phyloP scores from a whole-genome alignment of 1,140 invertebrate species.

The Eupeodes corollae region DNA sequence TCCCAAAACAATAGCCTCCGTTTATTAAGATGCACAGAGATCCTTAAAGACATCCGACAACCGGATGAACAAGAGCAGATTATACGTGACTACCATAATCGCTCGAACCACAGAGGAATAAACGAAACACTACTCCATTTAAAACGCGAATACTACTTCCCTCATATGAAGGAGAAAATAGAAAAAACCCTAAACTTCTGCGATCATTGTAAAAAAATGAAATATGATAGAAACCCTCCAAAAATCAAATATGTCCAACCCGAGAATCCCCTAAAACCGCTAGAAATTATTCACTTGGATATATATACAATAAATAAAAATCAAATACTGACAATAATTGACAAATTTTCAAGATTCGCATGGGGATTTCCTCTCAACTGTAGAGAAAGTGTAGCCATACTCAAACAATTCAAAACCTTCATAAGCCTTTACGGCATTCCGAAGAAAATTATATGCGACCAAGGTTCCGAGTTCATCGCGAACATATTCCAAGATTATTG shows the following conservation, averaged over 20 bases:
- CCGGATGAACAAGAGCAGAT: slow-evolving; percentile 17
- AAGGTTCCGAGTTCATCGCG: slow-evolving; percentile 13
- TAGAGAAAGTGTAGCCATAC: slow-evolving; percentile 2
- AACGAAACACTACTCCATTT: slow-evolving; percentile 29
- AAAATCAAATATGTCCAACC: slow-evolving; percentile 14
- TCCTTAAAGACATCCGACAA: slow-evolving; percentile 19
- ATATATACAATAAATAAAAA: slow-evolving; percentile 11
- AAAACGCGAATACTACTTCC: slow-evolving; percentile 31
- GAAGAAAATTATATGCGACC: slow-evolving; percentile 9
- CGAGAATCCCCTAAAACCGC: slow-evolving; percentile 12
- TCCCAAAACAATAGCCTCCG: slow-evolving; percentile 17
- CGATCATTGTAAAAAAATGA: slow-evolving; percentile 15
- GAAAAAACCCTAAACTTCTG: slow-evolving; percentile 15
- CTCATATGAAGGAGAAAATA: slow-evolving; percentile 22
- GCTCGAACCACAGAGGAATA: slow-evolving; percentile 26
- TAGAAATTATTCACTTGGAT: slow-evolving; percentile 21
- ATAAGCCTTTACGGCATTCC: slow-evolving; percentile 12
- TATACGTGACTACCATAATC: slow-evolving; percentile 28
- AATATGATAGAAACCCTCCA: slow-evolving; percentile 20
- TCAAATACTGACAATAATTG: slow-evolving; percentile 16
- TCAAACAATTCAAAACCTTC: slow-evolving; percentile 11
- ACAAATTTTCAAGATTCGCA: slow-evolving; percentile 19
- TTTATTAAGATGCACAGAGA: slow-evolving; percentile 13
- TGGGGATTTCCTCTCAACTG: slow-evolving; percentile 12
- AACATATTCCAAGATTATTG: slow-evolving; percentile 12